phyloP scores from a whole-genome alignment of 2,888 invertebrate genomes.

The Augiades crinisus region DNA sequence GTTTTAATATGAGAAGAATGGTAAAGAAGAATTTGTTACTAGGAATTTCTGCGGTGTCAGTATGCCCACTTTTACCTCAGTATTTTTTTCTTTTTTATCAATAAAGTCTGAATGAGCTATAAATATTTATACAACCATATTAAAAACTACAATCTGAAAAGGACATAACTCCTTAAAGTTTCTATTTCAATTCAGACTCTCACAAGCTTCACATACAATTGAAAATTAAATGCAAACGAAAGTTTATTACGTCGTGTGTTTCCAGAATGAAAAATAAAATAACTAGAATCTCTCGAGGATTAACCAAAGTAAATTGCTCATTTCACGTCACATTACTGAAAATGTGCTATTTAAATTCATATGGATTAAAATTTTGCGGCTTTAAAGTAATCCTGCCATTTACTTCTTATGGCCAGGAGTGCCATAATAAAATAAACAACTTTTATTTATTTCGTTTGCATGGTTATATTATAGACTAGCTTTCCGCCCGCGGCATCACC shows the following conservation, averaged over 20 bases:
- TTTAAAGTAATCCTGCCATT: no score
- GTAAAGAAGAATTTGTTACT: no score
- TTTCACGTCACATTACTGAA: conserved; percentile 4
- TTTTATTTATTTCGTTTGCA: no score
- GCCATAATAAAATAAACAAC: no score
- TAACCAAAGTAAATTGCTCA: conserved; percentile 4
- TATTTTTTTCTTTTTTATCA: no score
- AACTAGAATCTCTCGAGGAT: conserved; percentile 4
- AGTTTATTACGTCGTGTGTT: not conserved
- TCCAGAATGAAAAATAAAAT: conserved; percentile 5
- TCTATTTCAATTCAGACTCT: not conserved
- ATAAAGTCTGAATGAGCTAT: conserved; percentile 15
- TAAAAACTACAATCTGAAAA: not conserved
- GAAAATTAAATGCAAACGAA: not conserved
- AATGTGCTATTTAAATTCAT: not conserved
- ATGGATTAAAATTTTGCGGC: not conserved
- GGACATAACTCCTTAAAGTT: not conserved
- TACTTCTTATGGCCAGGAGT: no score
- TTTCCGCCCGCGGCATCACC: no score
- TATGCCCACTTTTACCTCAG: no score
- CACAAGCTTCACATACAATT: not conserved
- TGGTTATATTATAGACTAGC: no score
- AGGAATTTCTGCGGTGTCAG: no score
- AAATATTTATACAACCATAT: conserved; percentile 12
- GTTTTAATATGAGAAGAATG: no score